phyloP scores from a whole-genome alignment of 2,113 vertebrate genomes.

The Nematolebias whitei region DNA sequence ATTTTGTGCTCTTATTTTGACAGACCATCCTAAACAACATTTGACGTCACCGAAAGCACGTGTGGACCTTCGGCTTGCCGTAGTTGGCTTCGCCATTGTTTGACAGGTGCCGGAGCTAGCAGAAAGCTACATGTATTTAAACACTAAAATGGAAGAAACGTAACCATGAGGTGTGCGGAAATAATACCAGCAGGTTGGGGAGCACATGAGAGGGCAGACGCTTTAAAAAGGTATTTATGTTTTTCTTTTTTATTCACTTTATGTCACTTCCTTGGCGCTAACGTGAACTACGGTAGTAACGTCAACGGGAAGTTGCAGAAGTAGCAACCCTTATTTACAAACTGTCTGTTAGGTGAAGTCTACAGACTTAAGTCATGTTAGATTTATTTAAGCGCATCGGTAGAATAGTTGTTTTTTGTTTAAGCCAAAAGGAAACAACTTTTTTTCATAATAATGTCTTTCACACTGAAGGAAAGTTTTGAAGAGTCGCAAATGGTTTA shows the following conservation, averaged over 20 bases:
- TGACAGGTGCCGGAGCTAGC: constrained; percentile 56
- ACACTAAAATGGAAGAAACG: constrained; percentile 7
- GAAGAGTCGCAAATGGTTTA: no score
- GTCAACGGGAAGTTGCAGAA: no score
- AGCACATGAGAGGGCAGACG: constrained; percentile 4
- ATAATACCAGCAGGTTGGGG: background rate
- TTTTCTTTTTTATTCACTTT: background rate
- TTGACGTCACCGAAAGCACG: constrained; percentile 65
- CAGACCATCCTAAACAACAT: background rate
- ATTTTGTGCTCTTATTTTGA: background rate
- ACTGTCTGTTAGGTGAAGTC: no score
- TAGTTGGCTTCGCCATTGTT: constrained; percentile 64
- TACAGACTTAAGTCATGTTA: no score
- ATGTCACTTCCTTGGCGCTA: constrained; percentile 16
- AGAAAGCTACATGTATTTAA: constrained; percentile 17
- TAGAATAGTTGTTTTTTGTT: no score
- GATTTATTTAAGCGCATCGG: no score
- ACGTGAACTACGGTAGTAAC: constrained; percentile 20
- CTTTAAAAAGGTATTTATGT: constrained; percentile 9
- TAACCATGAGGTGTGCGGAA: background rate
- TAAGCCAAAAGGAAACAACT: no score
- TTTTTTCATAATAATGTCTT: no score
- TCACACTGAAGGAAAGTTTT: no score
- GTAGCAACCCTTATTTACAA: no score
- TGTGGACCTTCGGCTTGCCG: constrained; percentile 66